Evolutionary conservation across 2,888 invertebrate species (phyloP).

Genomic region (Copidosoma aretas): DNA sequence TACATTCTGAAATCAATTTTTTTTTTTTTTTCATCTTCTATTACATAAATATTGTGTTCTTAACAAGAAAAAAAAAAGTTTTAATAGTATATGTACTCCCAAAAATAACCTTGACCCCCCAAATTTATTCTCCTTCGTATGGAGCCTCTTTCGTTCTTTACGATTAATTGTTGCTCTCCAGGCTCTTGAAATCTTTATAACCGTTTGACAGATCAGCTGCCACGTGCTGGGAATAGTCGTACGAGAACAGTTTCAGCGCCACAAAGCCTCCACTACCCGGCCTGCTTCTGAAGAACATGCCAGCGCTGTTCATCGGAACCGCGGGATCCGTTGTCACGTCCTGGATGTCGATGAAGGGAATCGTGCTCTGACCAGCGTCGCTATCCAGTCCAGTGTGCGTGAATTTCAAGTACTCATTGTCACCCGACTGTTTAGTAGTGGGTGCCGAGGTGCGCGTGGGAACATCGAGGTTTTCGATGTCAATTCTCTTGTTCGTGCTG

Average conservation of each 20-base stretch:
- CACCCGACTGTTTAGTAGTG: neutral
- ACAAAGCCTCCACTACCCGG: neutral
- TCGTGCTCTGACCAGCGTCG: neutral
- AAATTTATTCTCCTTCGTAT: neutral
- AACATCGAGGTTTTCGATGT: neutral
- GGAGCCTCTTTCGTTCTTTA: no score
- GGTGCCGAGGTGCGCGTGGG: neutral
- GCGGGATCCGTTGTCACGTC: neutral
- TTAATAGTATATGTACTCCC: no score
- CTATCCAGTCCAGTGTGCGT: neutral
- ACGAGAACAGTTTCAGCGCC: neutral
- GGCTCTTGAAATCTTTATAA: no score
- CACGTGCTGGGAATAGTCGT: neutral
- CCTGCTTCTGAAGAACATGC: neutral
- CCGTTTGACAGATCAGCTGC: neutral
- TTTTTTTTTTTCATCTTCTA: no score
- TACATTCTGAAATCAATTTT: no score
- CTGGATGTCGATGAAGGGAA: neutral
- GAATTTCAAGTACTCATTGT: neutral
- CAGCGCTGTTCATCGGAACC: neutral
- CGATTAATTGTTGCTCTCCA: no score
- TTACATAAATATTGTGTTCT: no score
- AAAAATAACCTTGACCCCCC: no score
- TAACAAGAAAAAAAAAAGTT: no score
- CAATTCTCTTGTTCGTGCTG: neutral